Conservation (phyloP, 1,140 invertebrate genomes). For the Eulimnadia texana region DNA sequence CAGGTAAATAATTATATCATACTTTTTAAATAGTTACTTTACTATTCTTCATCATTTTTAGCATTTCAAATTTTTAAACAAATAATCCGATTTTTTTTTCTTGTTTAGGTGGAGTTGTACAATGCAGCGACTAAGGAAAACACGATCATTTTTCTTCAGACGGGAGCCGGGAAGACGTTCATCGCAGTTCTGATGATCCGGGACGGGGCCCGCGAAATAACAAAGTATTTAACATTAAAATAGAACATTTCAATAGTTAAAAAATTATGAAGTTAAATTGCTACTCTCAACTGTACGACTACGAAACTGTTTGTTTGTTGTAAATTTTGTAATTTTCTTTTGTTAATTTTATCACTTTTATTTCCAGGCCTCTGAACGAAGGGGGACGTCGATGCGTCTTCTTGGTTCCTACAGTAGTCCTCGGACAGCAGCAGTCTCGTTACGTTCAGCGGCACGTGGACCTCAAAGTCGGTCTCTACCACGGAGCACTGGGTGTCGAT, state of each 20-base stretch:
- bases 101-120: conserved; percentile 45
- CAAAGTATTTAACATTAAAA: background rate
- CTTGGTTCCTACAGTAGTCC: background rate
- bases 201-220: background rate
- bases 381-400: background rate
- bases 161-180: conserved; percentile 82
- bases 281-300: too few relatives aligned
- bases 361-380: background rate
- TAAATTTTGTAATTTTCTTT: too few relatives aligned
- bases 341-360: background rate
- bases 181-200: conserved; percentile 65
- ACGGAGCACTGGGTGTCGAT: background rate
- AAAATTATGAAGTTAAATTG: too few relatives aligned
- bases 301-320: too few relatives aligned
- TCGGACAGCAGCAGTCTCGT: background rate
- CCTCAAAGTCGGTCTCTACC: background rate
- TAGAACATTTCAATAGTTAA: background rate
- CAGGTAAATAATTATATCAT: conserved; percentile 28
- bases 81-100: background rate
- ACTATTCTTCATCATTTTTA: background rate
- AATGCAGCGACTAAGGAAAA: conserved; percentile 58
- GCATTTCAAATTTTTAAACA: background rate
- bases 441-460: conserved; percentile 7
- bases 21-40: background rate
- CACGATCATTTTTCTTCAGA: conserved; percentile 76